Percentiles rank a stretch among this genome's conserved stretches.
phyloP scores from a whole-genome alignment of 1,140 invertebrate genomes.

The Formica selysi region DNA sequence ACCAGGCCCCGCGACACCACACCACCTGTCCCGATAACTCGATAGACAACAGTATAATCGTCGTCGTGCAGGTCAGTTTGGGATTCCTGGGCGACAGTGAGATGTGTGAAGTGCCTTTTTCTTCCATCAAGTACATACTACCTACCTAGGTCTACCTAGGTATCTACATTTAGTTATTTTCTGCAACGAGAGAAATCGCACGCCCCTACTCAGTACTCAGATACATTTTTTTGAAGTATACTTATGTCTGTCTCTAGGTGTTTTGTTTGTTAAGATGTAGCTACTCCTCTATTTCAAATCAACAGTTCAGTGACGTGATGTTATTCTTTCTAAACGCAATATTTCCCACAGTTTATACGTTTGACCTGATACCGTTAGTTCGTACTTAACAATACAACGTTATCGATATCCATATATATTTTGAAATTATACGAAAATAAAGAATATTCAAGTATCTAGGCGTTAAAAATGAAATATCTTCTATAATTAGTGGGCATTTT shows the following conservation, averaged over 20 bases:
- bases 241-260: background rate
- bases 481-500: background rate
- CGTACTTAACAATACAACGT: slow-evolving; percentile 1
- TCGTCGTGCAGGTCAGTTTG: slow-evolving; percentile 56
- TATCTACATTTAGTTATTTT: background rate
- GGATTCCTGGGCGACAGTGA: slow-evolving; percentile 21
- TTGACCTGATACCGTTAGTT: slow-evolving; percentile 18
- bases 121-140: background rate
- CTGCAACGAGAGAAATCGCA: no score
- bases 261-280: background rate
- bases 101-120: background rate
- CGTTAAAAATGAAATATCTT: slow-evolving; percentile 1
- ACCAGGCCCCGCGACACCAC: slow-evolving; percentile 14
- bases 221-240: background rate
- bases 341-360: slow-evolving; percentile 9
- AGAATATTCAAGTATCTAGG: background rate
- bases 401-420: background rate
- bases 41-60: slow-evolving; percentile 16
- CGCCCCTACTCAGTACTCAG: background rate
- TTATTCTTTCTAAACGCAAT: slow-evolving; percentile 15
- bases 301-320: slow-evolving; percentile 14
- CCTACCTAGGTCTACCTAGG: background rate
- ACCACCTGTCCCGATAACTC: background rate
- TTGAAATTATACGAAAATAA: slow-evolving; percentile 26
- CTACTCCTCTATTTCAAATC: slow-evolving; percentile 32